Base-by-base conservation (phyloP, 2,888 invertebrate genomes). In the Hoplodrina blanda region DNA sequence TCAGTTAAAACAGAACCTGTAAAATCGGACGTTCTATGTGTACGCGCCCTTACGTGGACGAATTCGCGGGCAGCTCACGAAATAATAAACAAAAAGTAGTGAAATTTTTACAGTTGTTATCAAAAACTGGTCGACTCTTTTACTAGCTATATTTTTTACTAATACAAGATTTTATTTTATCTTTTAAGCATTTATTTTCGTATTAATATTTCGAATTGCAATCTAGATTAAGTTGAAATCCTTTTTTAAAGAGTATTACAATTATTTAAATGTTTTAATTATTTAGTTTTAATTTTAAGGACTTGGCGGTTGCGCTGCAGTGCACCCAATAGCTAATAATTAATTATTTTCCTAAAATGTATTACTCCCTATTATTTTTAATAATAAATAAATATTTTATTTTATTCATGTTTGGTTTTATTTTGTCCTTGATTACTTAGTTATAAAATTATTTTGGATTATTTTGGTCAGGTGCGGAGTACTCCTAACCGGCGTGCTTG, bases 61-160 rank as follows among this genome's bases (percentile, higher is more conserved):
- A n/a, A n/a, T n/a, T n/a, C n/a, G 4, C 33, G 4, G 33, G 4
- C 33, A 33, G 37, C 8, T 37, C 0, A 37, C 5, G 8, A 37
- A 37, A 37, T 33, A 33, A 6, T 33, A 37, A 37, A 8, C 37
- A 37, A 8, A 46, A 46, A 17, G 3, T 44, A 15, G 46, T 17
- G 10, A 17, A 46, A 46, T n/a, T 60, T 25, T 8, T 44, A 44
- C 20, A 55, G 69, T 73, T 62, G 13, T 69, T 82, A 83, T 78
- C 13, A 83, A 83, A 82, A 83, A 71, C 81, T 83, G 82, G 82
- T 82, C 82, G 82, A 82, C 81, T 19, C 17, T 54, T 53, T 37
- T 19, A 17, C 17, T 80, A 77, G 41, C 19, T 50, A 53, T 54
- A 67, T 41, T 52, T 65, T 73, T 61, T 68, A 60, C 25, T 75